Evolutionary conservation across 2,113 vertebrate species (phyloP).

Genomic region (Muntiacus reevesi): DNA sequence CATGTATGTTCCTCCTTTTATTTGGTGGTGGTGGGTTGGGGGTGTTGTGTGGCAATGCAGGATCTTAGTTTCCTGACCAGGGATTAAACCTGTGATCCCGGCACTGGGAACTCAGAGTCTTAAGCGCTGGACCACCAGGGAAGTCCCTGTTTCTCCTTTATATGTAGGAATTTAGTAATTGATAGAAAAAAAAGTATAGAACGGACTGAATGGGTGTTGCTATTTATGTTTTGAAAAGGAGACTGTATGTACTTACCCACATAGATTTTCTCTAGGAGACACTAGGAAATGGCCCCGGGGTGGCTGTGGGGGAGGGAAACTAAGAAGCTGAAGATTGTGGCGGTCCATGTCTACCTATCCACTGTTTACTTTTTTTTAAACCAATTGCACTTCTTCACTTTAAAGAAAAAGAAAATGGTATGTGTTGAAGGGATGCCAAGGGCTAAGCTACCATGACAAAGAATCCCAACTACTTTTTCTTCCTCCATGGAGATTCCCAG

Average conservation of each 20-base stretch:
- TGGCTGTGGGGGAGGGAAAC: not conserved
- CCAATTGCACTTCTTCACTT: not conserved
- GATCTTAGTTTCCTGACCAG: not conserved
- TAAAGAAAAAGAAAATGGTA: not conserved
- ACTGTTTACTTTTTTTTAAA: not conserved
- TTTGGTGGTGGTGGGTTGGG: not conserved
- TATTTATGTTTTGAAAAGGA: not conserved
- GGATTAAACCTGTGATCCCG: not conserved
- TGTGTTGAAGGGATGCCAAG: not conserved
- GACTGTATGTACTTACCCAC: not conserved
- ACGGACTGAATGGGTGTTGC: not conserved
- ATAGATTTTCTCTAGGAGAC: not conserved
- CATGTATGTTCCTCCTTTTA: not conserved
- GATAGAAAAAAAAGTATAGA: not conserved
- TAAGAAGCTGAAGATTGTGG: not conserved
- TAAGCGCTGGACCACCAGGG: not conserved
- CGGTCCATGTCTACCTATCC: not conserved
- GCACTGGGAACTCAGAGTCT: not conserved
- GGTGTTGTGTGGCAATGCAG: not conserved
- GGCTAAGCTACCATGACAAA: not conserved
- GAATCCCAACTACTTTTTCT: not conserved
- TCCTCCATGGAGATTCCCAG: not conserved
- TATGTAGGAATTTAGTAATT: not conserved
- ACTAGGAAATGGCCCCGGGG: not conserved
- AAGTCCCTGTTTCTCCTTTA: not conserved